A percentile compares a stretch with the other conserved stretches of the same genome.
Conservation (phyloP, 1,140 invertebrate genomes). For the Coenobita brevimanus region DNA sequence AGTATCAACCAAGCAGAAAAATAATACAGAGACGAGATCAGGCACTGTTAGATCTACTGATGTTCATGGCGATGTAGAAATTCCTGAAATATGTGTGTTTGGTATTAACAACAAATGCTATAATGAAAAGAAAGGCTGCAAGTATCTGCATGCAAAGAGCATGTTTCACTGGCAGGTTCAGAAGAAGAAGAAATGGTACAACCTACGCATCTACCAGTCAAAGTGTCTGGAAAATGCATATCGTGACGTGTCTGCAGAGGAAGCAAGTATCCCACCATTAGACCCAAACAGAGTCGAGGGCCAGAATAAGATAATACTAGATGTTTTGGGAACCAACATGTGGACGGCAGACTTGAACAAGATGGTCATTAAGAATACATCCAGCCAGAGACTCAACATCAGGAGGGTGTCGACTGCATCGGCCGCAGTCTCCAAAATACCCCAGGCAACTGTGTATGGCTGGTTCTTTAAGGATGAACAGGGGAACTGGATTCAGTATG, state of each 20-base stretch:
- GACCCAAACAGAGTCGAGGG: not conserved
- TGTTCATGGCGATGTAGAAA: slow-evolving; percentile 37
- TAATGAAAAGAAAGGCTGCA: slow-evolving; percentile 42
- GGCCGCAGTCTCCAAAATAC: not conserved
- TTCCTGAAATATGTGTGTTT: slow-evolving; percentile 47
- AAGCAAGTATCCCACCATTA: not conserved
- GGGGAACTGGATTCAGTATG: slow-evolving; percentile 44
- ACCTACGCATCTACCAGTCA: slow-evolving; percentile 48
- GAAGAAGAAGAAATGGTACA: slow-evolving; percentile 42
- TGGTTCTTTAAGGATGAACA: slow-evolving; percentile 51
- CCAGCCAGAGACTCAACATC: not conserved
- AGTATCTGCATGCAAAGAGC: slow-evolving; percentile 47
- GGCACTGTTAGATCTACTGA: slow-evolving; percentile 32
- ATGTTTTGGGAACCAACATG: slow-evolving; percentile 8
- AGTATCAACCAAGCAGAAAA: not conserved
- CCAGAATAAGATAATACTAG: slow-evolving; percentile 8
- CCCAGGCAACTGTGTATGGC: slow-evolving; percentile 45
- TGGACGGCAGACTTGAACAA: slow-evolving; percentile 42
- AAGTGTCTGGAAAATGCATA: slow-evolving; percentile 48
- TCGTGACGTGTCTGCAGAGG: slow-evolving; percentile 8
- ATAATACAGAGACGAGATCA: not conserved
- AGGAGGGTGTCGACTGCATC: slow-evolving; percentile 38
- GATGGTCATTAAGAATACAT: not conserved
- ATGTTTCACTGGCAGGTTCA: slow-evolving; percentile 50
- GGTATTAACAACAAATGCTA: slow-evolving; percentile 35